Percentiles rank a stretch among this genome's conserved stretches.
These are phyloP conservation scores for Campoplex capitator DNA, from an alignment of 2,888 invertebrate species.

Conservation along the genomic window DNA sequence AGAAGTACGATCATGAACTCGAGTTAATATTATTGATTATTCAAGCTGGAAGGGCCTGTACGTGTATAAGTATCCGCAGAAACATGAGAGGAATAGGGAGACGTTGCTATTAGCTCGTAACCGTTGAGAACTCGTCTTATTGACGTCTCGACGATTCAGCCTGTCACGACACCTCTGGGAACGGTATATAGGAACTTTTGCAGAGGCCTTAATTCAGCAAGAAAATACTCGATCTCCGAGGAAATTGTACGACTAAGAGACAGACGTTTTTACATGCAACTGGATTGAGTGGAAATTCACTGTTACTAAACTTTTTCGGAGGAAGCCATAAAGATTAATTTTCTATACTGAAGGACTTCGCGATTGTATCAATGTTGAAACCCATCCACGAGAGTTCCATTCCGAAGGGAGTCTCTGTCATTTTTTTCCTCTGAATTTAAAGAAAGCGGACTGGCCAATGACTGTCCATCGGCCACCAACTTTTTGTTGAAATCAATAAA, in stretches of 20 bases:
- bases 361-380: not conserved
- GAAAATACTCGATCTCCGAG: not conserved
- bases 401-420: not conserved
- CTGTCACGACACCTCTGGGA: constrained; percentile 57
- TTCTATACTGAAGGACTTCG: not conserved
- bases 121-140: constrained; percentile 57
- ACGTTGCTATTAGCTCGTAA: constrained; percentile 57
- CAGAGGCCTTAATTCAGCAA: constrained; percentile 1
- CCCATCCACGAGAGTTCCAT: not conserved
- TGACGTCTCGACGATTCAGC: constrained; percentile 60
- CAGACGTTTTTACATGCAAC: not conserved
- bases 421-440: not conserved
- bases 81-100: not conserved
- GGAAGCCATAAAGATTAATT: not conserved
- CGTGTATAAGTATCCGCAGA: not conserved
- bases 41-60: not conserved
- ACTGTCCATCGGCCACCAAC: not conserved
- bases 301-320: not conserved
- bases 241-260: not conserved
- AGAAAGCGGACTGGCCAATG: not conserved
- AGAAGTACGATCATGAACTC: not conserved
- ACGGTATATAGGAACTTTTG: not conserved
- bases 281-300: not conserved
- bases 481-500: constrained; percentile 1
- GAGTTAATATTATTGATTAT: not conserved